Conservation (phyloP, 2,888 invertebrate genomes). For the Acheta domesticus region DNA sequence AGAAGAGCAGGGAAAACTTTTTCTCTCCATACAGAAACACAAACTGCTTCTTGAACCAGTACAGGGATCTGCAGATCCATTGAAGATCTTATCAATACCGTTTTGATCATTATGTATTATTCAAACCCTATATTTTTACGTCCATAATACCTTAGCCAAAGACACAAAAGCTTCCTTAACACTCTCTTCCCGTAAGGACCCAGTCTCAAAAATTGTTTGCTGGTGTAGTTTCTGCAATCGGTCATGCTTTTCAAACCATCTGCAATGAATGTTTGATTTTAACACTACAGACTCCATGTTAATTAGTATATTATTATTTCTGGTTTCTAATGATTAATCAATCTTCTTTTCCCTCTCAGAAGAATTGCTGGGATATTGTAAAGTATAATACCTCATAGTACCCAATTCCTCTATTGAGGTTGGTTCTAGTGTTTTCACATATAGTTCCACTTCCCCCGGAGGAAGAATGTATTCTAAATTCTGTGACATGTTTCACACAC, state of each 20-base stretch:
- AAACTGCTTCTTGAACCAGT: constrained; percentile 77
- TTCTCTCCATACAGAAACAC: constrained; percentile 79
- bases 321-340: too few relatives aligned
- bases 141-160: constrained; percentile 61
- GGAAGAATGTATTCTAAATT: constrained; percentile 23
- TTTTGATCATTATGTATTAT: background rate
- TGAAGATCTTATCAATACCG: background rate
- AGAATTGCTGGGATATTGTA: background rate
- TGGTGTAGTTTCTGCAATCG: constrained; percentile 80
- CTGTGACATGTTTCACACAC: background rate
- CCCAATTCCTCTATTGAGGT: constrained; percentile 30
- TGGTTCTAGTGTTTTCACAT: constrained; percentile 27
- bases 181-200: constrained; percentile 72
- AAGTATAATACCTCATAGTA: constrained; percentile 27
- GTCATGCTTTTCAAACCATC: constrained; percentile 80
- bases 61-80: constrained; percentile 58
- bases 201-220: constrained; percentile 80
- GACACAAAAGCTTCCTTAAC: constrained; percentile 79
- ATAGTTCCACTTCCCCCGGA: constrained; percentile 26
- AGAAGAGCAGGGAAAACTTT: constrained; percentile 76
- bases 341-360: too few relatives aligned
- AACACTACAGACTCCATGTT: background rate
- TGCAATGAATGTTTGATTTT: constrained; percentile 43
- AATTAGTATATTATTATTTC: too few relatives aligned
- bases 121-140: constrained; percentile 32